Base-by-base conservation (phyloP, 2,888 invertebrate species). In the Lepidochitona cinerea region DNA sequence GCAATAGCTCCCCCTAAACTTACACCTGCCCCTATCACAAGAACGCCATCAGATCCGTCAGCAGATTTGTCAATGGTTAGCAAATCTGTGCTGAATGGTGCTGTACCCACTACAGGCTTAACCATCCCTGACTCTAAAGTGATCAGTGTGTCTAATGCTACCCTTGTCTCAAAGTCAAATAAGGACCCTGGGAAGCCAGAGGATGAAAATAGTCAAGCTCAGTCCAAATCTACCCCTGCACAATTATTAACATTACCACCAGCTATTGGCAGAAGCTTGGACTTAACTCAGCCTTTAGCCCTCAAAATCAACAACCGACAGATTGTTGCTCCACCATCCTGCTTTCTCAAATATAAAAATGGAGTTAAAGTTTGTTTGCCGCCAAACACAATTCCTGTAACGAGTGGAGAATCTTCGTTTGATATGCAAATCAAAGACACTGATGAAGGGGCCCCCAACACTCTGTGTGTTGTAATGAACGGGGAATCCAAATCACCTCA, bases 301-400 rank as follows among this genome's bases (percentile, higher is more conserved):
- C 73, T 89, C 52, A 87, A 85, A 71, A 84, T 87, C 49, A 86
- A 87, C 75, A 85, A 85, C 70, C 76, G 80, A 65, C 83, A 84
- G 49, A 81, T 86, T 4, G 79, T 84, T 29, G 84, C 88, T 12
- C 88, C 87, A 29, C 86, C 89, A 0, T 85, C 84, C 36, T 86
- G 87, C 54, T 83, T 88, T 71, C 80, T 88, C 52, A 79, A 81
- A 37, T 81, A 85, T 5, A 41, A 72, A 12, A 83, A 84, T 49
- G 85, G 86, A 14, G 72, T 86, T 26, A 87, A 87, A 78, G 83
- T 88, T 37, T 84, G 87, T 71, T 79, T 88, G 7, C 88, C 88
- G 9, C 84, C 86, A 9, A 85, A 85, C 66, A 86, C 86, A 35
- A 84, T 87, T 66, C 83, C 85, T 7, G 73, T 83, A 33, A 75